These are phyloP conservation scores for Colletes gigas DNA, from an alignment of 1,140 invertebrate genomes.

Conservation along the genomic window DNA sequence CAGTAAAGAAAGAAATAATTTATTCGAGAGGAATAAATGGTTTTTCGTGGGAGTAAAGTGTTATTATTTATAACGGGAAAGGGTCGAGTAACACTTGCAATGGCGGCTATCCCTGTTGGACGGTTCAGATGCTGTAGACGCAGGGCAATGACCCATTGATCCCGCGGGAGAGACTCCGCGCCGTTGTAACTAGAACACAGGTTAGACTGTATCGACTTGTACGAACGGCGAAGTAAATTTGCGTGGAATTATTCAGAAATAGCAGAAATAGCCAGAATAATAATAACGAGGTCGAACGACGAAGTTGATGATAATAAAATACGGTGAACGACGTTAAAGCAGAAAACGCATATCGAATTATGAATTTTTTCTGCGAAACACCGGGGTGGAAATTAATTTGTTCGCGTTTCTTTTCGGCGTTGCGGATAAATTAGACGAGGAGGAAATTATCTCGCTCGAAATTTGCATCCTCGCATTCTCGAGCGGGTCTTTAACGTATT, in stretches of 20 bases:
- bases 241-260: background rate
- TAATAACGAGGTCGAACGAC: background rate
- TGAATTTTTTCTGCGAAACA: too few species aligned
- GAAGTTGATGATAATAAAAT: background rate
- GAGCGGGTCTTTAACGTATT: too few species aligned
- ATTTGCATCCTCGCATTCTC: too few species aligned
- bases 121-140: slow-evolving; percentile 20
- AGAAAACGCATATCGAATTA: too few species aligned
- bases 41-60: background rate
- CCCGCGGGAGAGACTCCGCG: slow-evolving; percentile 51
- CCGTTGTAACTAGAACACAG: slow-evolving; percentile 41
- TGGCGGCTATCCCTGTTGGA: slow-evolving; percentile 2
- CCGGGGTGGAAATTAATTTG: background rate
- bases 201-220: slow-evolving; percentile 16
- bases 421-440: background rate
- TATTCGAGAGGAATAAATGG: background rate
- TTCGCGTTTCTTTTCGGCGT: too few species aligned
- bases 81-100: slow-evolving; percentile 13
- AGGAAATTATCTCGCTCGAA: background rate
- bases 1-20: too few species aligned
- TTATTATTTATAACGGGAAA: background rate
- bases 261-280: background rate
- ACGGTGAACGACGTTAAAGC: too few species aligned
- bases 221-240: background rate
- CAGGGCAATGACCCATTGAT: slow-evolving; percentile 68